Base-by-base conservation (phyloP, 2,113 vertebrate species). In the Microtus pennsylvanicus region DNA sequence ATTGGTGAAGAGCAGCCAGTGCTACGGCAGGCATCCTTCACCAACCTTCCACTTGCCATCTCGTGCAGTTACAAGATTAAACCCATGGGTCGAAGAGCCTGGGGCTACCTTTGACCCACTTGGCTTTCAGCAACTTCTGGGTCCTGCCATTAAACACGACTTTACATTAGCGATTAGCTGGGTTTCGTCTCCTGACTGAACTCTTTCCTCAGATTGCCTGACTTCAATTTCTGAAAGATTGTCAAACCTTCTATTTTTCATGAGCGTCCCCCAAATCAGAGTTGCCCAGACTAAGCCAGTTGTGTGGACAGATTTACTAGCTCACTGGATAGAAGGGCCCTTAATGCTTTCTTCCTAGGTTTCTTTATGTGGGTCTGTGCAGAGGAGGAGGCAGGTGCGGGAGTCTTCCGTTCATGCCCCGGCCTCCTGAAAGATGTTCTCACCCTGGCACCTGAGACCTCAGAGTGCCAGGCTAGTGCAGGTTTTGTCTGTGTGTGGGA, bases 11-110 rank as follows among this genome's bases (percentile, higher is more conserved):
- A 13, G 30, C 4, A 74, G 50, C 7, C 13, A 24, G 70, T 0
- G 1, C n/a, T 30, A 5, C 1, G 5, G 1, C 13, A 0, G 42
- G 30, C 35, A 4, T 47, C 17, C 1, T 4, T 17, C 33, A 0
- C 19, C 6, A 33, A 22, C 11, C 13, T 47, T 75, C 30, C 70
- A 63, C 17, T 88, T 10, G 1, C 30, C 3, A 0, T 24, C 3
- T 8, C 24, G 45, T 3, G 35, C 35, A 35, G 38, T 11, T 78
- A 26, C 26, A 11, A 45, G 7, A 63, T 8, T 69, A 52, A 70
- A 61, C 6, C 10, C 0, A 6, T 7, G 30, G 50, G 22, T 58
- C 5, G 33, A 9, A 93, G 38, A 17, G 52, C 28, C 74, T 0
- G 2, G 24, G 26, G 78, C 1, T 42, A 16, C 5, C 65, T 67